These are phyloP conservation scores for Parauchenoglanis ngamensis DNA, from an alignment of 2,797 vertebrate species.

Conservation along the genomic window DNA sequence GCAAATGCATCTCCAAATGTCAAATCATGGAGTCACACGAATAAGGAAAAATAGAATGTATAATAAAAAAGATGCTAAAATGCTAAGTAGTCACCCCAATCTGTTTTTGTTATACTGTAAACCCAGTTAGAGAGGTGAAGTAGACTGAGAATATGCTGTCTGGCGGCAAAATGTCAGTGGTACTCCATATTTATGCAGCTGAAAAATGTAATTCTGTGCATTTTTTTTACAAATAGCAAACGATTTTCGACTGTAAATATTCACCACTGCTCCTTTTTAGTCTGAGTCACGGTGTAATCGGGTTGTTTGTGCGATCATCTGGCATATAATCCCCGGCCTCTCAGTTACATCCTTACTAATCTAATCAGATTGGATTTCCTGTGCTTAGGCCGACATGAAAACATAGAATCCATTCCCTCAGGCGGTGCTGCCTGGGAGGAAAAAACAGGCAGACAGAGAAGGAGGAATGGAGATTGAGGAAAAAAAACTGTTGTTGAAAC, in stretches of 20 bases:
- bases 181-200: slow-evolving; percentile 22
- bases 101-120: slow-evolving; percentile 32
- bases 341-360: slow-evolving; percentile 58
- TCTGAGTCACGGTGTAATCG: slow-evolving; percentile 44
- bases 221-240: slow-evolving; percentile 42
- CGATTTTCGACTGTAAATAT: slow-evolving; percentile 45
- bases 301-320: slow-evolving; percentile 48
- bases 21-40: slow-evolving; percentile 66
- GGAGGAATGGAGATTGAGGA: background rate
- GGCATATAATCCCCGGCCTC: slow-evolving; percentile 72
- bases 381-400: slow-evolving; percentile 60
- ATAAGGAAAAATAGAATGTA: slow-evolving; percentile 62
- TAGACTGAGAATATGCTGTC: slow-evolving; percentile 1
- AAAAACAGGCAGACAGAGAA: background rate
- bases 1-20: slow-evolving; percentile 73
- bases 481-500: slow-evolving; percentile 41
- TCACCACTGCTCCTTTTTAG: slow-evolving; percentile 9
- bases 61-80: slow-evolving; percentile 56
- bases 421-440: slow-evolving; percentile 31
- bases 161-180: background rate
- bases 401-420: slow-evolving; percentile 37
- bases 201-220: slow-evolving; percentile 31
- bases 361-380: slow-evolving; percentile 71
- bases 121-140: slow-evolving; percentile 15
- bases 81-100: slow-evolving; percentile 45